Evolutionary conservation across 2,113 vertebrate species (phyloP), one percentile per base, ranked within the genome.

Genomic region (Chauna torquata): DNA sequence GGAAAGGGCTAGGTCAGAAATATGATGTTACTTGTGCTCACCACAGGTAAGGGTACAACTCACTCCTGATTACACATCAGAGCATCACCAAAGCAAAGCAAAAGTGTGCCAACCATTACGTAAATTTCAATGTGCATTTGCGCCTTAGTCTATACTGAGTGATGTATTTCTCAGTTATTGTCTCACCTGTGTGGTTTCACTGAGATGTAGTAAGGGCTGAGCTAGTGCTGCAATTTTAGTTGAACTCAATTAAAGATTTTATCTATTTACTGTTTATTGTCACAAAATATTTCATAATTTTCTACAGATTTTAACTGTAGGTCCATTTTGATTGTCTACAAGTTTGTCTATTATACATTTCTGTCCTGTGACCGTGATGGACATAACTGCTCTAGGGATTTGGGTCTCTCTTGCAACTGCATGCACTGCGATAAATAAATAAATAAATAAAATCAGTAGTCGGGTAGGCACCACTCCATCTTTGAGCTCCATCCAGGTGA

Each of bases 361-460:
- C 25, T 72, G 12, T 57, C 23, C 11, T 1, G 0, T 55, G 38
- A 59, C 28, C 2, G 1, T 61, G 24, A 68, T 1, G 4, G 40
- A 74, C 14, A 22, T 45, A 42, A 65, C 27, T 70, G 13, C 42
- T 86, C 42, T 28, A 70, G 13, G 30, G 55, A 80, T 38, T 15
- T n/a, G 9, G 7, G 17, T 6, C 42, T 54, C 20, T 77, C 22
- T 17, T 86, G 14, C 54, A 92, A n/a, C 18, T n/a, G 16, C 25
- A n/a, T 36, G 15, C 32, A 17, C 23, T 57, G 47, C 9, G 83
- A 36, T 24, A 61, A 86, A 36, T 24, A 61, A 36, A 61, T 36
- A 32, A 58, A 58, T 58, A 62, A 62, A 62, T 27, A 27, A 62
- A 62, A 24, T 62, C 62, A 20, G 62, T 28, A 30, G 27, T 77